These are phyloP conservation scores for Embiotoca jacksoni DNA, from an alignment of 2,113 vertebrate species.

Conservation along the genomic window DNA sequence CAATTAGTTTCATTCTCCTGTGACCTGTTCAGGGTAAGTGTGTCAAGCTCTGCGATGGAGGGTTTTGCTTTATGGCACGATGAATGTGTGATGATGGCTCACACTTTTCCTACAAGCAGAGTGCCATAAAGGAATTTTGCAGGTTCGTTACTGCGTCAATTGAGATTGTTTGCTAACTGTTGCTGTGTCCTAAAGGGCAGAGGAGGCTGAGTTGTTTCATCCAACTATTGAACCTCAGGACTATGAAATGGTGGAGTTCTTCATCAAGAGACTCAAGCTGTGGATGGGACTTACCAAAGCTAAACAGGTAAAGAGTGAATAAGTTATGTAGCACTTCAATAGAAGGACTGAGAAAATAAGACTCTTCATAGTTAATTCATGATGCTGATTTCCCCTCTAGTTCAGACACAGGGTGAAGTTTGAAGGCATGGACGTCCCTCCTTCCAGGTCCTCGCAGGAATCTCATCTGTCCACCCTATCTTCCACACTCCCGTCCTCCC, in stretches of 20 bases:
- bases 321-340: not conserved
- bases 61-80: not conserved
- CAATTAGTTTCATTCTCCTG: no score
- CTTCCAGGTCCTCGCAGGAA: conserved; percentile 79
- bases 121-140: not conserved
- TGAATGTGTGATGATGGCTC: not conserved
- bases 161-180: not conserved
- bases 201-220: conserved; percentile 75
- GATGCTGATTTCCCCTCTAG: conserved; percentile 61
- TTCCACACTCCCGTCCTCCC: conserved; percentile 30
- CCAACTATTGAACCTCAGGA: conserved; percentile 82
- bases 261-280: conserved; percentile 87
- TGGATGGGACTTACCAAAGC: conserved; percentile 87
- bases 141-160: not conserved
- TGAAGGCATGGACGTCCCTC: conserved; percentile 81
- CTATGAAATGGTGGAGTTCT: conserved; percentile 88
- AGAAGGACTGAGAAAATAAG: not conserved
- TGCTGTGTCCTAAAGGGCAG: conserved; percentile 31
- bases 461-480: conserved; percentile 69
- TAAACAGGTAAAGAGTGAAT: conserved; percentile 79
- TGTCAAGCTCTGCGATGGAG: not conserved
- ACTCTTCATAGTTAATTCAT: not conserved
- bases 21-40: not conserved
- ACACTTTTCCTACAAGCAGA: not conserved
- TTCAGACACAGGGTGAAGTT: conserved; percentile 89